Base-by-base conservation (phyloP, 1,140 invertebrate genomes). In the Thalassaphorura encarpata region DNA sequence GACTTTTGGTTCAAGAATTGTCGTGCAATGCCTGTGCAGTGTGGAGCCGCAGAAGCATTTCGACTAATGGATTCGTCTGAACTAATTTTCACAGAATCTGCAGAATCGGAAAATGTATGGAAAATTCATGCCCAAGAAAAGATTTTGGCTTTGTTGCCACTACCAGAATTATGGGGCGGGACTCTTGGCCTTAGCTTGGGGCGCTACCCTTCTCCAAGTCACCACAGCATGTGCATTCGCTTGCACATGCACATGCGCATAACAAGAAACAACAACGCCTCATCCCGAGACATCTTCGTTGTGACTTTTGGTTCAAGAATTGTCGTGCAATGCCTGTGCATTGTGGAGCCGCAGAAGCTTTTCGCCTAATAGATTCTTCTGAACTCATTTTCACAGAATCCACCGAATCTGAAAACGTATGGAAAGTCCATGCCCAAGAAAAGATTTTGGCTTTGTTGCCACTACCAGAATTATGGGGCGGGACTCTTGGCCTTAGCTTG, bases 261-360 rank as follows among this genome's bases (percentile, higher is more conserved):
- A 24, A 19, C 16, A 33, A 36, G 29, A 11, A 39, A 51, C 8
- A 24, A 4, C 5, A 36, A 36, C n/a, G n/a, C n/a, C n/a, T n/a
- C n/a, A n/a, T n/a, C n/a, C n/a, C n/a, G n/a, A 11, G 43, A 16
- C 50, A 31, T 8, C 59, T 61, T 5, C 54, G 50, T 16, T 61
- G 60, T 46, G 60, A 57, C 28, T 23, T 61, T 18, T 61, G 54
- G 54, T 45, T 61, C 8, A 61, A 54, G 43, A 42, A 18, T 51
- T 13, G 24, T 15, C 18, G n/a, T 52, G 33, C 33, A 36, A 36
- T 19, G 31, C 15, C 11, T 39, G 15, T 8, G 16, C 26, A 26
- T 18, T 5, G 4, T 16, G 16, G 28, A 31, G 4, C 33, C 13
- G 24, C 6, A 24, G n/a, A 24, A 39, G n/a, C 36, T 24, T 5